These are phyloP conservation scores for Hydropsyche tenuis DNA, from an alignment of 1,140 invertebrate species.

Conservation along the genomic window DNA sequence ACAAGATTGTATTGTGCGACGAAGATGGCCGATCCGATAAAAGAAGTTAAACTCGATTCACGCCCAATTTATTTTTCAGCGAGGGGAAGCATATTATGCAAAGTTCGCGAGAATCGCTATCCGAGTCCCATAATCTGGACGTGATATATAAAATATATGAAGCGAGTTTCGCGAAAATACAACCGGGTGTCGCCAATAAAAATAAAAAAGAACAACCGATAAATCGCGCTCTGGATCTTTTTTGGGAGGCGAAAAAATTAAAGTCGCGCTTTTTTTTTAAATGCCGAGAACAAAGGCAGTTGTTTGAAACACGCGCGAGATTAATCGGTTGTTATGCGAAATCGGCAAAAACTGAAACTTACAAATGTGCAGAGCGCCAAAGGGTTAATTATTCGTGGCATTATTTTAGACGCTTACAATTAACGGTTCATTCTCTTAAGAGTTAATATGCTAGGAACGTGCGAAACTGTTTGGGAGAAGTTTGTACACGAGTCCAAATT, in stretches of 20 bases:
- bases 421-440: background rate
- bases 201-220: background rate
- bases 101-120: background rate
- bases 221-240: too few relatives aligned
- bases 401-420: slow-evolving; percentile 17
- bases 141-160: background rate
- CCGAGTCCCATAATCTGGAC: background rate
- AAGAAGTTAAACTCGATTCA: slow-evolving; percentile 10
- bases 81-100: background rate
- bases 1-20: slow-evolving; percentile 1
- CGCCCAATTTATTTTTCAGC: background rate
- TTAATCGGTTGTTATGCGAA: too few relatives aligned
- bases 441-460: background rate
- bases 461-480: too few relatives aligned
- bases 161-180: slow-evolving; percentile 1
- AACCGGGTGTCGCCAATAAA: slow-evolving; percentile 1
- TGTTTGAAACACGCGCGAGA: too few relatives aligned
- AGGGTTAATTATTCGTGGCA: slow-evolving; percentile 8
- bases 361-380: background rate
- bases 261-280: too few relatives aligned
- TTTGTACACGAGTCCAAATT: background rate
- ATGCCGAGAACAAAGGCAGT: too few relatives aligned
- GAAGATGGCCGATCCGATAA: slow-evolving; percentile 4
- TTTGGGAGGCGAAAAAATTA: too few relatives aligned
- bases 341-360: too few relatives aligned